Evolutionary conservation across 2,888 invertebrate species (phyloP).

Genomic region (Leptopterna dolabrata): DNA sequence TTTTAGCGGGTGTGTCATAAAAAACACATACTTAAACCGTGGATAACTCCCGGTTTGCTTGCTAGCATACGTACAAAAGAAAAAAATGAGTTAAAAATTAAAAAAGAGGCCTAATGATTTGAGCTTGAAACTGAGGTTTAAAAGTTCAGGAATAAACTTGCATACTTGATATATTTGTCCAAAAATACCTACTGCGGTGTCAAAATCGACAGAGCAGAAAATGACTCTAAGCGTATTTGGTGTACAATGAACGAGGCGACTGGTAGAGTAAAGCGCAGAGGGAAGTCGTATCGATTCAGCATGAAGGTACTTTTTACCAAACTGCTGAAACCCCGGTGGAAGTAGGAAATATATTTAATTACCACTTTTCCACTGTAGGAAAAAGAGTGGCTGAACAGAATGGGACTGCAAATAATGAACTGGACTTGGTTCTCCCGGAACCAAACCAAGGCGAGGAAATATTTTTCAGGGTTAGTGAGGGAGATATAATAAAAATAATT

Average conservation of each 20-base stretch:
- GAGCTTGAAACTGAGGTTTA: background rate
- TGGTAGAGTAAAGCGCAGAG: background rate
- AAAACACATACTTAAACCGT: background rate
- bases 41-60: background rate
- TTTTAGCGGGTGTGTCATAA: background rate
- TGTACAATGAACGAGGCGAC: background rate
- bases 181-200: background rate
- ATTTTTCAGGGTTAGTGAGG: slow-evolving; percentile 7
- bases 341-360: slow-evolving; percentile 9
- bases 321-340: background rate
- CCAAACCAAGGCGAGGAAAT: background rate
- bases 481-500: background rate
- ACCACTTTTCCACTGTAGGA: slow-evolving; percentile 9
- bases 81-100: background rate
- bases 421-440: background rate
- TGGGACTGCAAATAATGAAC: background rate
- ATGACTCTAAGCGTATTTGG: background rate
- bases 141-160: background rate
- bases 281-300: background rate
- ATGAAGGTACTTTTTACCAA: background rate
- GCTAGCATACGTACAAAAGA: background rate
- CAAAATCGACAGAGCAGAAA: background rate
- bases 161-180: background rate
- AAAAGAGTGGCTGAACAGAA: slow-evolving; percentile 11
- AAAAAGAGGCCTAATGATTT: background rate